Base-by-base conservation (phyloP, 2,888 invertebrate species). In the Cenopis cana region DNA sequence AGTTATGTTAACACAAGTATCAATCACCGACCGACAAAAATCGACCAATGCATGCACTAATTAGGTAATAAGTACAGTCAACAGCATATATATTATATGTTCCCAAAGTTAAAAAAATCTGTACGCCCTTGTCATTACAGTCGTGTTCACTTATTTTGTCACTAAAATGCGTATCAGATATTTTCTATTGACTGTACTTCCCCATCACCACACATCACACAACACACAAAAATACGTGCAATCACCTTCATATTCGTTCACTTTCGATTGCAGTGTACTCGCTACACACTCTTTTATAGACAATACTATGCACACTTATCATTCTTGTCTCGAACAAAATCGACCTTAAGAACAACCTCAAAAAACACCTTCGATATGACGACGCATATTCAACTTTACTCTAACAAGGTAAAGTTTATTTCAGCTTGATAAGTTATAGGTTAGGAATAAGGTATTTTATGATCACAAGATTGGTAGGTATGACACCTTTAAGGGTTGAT, bases 221-320 rank as follows among this genome's bases (percentile, higher is more conserved):
- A 29, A 57, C 20, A 54, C 41, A 81, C 74, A 74, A 76, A 33
- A 79, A 79, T 85, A 87, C 90, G 89, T 88, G 88, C 86, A 77
- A 88, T 90, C 91, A 93, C 93, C 93, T 93, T 93, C 93, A 93
- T 93, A 90, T 89, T 92, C 88, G 87, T 81, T 74, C 83, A 85
- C 87, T 90, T 90, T 91, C 89, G 90, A 82, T 88, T 84, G 77
- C 69, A 49, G 72, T 67, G 74, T 66, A 68, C 74, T 81, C 83
- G 81, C 81, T 56, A 12, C 79, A 81, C 77, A 84, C 82, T 75
- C 76, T 91, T 92, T 87, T 93, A 93, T 91, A 93, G 93, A 93
- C 91, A 90, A 88, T 88, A 83, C 79, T 68, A 70, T 78, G 75
- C 70, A 65, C 73, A 74, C 81, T 92, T 90, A 78, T 75, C 76